Conservation (phyloP, 30 jellyfish, hydroid and myxozoan genomes). For the Turritopsis rubra region DNA sequence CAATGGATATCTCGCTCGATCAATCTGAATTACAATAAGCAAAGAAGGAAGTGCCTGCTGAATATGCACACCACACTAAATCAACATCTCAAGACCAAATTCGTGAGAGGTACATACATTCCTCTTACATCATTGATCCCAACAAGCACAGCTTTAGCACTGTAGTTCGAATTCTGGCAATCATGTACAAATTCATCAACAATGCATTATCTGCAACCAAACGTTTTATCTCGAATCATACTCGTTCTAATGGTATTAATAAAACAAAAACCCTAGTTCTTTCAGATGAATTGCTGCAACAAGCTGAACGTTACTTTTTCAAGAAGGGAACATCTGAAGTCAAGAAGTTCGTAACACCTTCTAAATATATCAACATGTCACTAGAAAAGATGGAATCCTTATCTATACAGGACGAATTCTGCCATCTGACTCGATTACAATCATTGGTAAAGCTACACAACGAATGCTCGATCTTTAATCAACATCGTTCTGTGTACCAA, state of each 20-base stretch:
- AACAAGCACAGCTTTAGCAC: neutral
- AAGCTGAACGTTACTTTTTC: slow-evolving; percentile 17
- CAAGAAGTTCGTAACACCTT: neutral
- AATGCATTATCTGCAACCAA: no score
- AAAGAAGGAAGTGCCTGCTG: slow-evolving; percentile 1
- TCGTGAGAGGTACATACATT: neutral
- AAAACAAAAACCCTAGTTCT: neutral
- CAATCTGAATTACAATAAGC: neutral
- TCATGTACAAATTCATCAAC: neutral
- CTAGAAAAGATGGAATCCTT: neutral
- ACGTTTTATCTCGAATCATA: no score
- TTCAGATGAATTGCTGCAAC: neutral
- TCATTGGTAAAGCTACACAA: neutral
- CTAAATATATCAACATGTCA: neutral
- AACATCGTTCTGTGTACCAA: neutral
- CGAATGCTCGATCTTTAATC: neutral
- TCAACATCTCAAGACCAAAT: slow-evolving; percentile 12
- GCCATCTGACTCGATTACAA: neutral
- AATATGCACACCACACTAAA: neutral
- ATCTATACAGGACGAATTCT: slow-evolving; percentile 1
- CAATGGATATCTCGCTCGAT: neutral
- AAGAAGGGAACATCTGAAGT: slow-evolving; percentile 14
- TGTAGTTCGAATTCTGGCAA: neutral
- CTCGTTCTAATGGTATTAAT: neutral
- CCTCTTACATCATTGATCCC: slow-evolving; percentile 19